A percentile compares a stretch with the other conserved stretches of the same genome.
Conservation (phyloP, 2,888 invertebrate species). For the Torymus tubicola region DNA sequence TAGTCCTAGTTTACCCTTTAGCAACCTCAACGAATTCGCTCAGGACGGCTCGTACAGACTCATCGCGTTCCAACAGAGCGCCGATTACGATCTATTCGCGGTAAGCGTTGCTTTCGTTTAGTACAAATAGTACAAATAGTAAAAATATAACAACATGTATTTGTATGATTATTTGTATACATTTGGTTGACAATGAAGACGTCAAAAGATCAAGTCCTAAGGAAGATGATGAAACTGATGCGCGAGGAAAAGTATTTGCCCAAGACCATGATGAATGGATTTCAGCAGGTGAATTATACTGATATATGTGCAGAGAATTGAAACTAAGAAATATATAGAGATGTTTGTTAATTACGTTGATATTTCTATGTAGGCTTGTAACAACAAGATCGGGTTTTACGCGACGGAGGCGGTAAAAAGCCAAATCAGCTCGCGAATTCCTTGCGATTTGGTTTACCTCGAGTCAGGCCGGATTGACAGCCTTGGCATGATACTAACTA, state of each 20-base stretch:
- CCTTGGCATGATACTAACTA: slow-evolving; percentile 62
- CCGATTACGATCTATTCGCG: slow-evolving; percentile 34
- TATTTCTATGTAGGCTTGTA: slow-evolving; percentile 23
- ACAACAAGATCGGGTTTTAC: slow-evolving; percentile 60
- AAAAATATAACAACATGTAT: background rate
- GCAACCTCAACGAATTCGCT: slow-evolving; percentile 23
- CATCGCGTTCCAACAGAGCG: slow-evolving; percentile 21
- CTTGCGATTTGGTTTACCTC: slow-evolving; percentile 62
- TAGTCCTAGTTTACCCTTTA: slow-evolving; percentile 38
- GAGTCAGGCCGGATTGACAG: slow-evolving; percentile 61
- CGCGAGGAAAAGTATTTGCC: slow-evolving; percentile 59
- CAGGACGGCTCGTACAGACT: slow-evolving; percentile 47
- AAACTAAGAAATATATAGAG: background rate
- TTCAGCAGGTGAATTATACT: slow-evolving; percentile 48
- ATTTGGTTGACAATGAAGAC: slow-evolving; percentile 2
- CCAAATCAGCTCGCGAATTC: slow-evolving; percentile 40
- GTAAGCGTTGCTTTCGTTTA: slow-evolving; percentile 5
- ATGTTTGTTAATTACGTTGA: no score
- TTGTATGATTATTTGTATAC: background rate
- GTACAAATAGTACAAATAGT: background rate
- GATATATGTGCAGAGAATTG: background rate
- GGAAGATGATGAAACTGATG: slow-evolving; percentile 58
- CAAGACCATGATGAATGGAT: slow-evolving; percentile 14
- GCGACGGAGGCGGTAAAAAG: slow-evolving; percentile 48
- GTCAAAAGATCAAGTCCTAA: slow-evolving; percentile 55